Evolutionary conservation across 2,888 invertebrate species (phyloP).

Genomic region (Mythimna loreyi): DNA sequence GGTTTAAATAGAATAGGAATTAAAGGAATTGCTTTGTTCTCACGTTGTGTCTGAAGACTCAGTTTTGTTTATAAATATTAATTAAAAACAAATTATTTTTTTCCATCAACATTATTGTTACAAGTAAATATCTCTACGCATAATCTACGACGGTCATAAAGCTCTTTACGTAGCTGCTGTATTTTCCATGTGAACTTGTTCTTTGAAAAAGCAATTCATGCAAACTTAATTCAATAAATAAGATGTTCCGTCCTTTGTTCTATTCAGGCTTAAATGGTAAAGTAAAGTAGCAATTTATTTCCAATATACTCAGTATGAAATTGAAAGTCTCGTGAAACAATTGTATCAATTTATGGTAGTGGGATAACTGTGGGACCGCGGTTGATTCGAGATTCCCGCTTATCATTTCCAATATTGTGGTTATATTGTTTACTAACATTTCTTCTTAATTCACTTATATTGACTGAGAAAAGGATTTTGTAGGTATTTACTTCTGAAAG

Average conservation of each 20-base stretch:
- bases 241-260: slow-evolving; percentile 59
- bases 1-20: slow-evolving; percentile 18
- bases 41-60: not conserved
- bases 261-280: slow-evolving; percentile 53
- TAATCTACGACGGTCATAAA: slow-evolving; percentile 7
- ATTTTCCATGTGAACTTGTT: slow-evolving; percentile 42
- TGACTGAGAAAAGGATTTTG: not conserved
- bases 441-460: not conserved
- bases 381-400: slow-evolving; percentile 80
- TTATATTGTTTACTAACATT: slow-evolving; percentile 64
- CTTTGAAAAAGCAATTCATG: slow-evolving; percentile 52
- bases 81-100: not conserved
- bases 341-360: slow-evolving; percentile 73
- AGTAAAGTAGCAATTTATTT: slow-evolving; percentile 64
- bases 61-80: slow-evolving; percentile 6
- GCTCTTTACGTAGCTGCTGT: slow-evolving; percentile 9
- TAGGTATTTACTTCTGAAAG: too few species aligned
- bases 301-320: slow-evolving; percentile 66
- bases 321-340: slow-evolving; percentile 67
- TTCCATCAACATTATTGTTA: slow-evolving; percentile 3
- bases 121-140: slow-evolving; percentile 7
- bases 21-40: slow-evolving; percentile 21
- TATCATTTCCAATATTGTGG: slow-evolving; percentile 74
- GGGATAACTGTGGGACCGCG: slow-evolving; percentile 83
- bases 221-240: slow-evolving; percentile 57